Evolutionary conservation across 2,113 vertebrate genomes (phyloP), one percentile per base, ranked within the genome.

Genomic region (Antennarius striatus): DNA sequence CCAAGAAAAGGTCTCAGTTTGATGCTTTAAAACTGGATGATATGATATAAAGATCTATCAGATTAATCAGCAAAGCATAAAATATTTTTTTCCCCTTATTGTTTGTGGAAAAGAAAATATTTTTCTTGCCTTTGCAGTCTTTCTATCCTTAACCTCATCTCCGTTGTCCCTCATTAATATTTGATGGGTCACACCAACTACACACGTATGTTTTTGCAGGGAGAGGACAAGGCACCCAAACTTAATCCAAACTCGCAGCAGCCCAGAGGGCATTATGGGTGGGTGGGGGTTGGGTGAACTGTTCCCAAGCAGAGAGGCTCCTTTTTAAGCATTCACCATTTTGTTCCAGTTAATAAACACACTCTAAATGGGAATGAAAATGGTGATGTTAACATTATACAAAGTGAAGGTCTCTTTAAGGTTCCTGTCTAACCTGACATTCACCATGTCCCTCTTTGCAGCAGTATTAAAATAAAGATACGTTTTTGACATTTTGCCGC

Each of bases 221-320:
- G 83, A 80, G 83, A 73, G 74, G 72, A 68, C 42, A 59, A 43
- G 42, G 81, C 88, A 86, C 80, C 86, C 85, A 89, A 89, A 89
- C 89, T 89, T 90, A 90, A 90, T 91, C 88, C 87, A 88, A 87
- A 90, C 83, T 86, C 87, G 86, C 85, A 87, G 87, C 84, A 86
- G 81, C 83, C 86, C 81, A 83, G 80, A 89, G 84, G 80, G 87
- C 84, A 85, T 80, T 86, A 81, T 72, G 82, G 68, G 76, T 79
- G 79, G 79, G 80, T 87, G 87, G 87, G 87, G 88, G 86, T 86
- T 84, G 88, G 88, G 79, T 75, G 68, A 56, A 64, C 67, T 46
- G 53, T 87, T 83, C 76, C 73, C 56, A 81, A 85, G 77, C 63
- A 79, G 64, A 80, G 81, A 80, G 77, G 59, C 78, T 85, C 60